phyloP scores from a whole-genome alignment of 2,888 invertebrate genomes.

The Beris morrisii region DNA sequence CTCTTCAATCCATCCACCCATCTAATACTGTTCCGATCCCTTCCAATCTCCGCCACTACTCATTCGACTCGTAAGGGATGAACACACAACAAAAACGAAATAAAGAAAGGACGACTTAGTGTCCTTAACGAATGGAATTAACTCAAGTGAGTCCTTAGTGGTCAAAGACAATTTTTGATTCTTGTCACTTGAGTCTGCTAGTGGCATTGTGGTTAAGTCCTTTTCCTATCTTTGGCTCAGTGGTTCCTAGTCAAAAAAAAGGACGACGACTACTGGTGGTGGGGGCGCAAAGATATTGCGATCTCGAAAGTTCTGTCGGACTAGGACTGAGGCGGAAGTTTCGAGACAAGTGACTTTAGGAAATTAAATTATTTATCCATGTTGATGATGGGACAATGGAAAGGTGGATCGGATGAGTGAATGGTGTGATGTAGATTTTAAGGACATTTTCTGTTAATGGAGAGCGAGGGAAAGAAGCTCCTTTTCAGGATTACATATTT shows the following conservation, averaged over 20 bases:
- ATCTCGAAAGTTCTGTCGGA: neutral
- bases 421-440: too few relatives aligned
- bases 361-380: conserved; percentile 35
- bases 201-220: conserved; percentile 35
- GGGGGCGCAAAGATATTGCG: neutral
- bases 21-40: too few relatives aligned
- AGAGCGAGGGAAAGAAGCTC: neutral
- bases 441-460: neutral
- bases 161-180: conserved; percentile 35
- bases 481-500: too few relatives aligned
- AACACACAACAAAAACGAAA: conserved; percentile 23
- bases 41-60: too few relatives aligned
- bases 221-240: conserved; percentile 17
- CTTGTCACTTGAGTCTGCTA: conserved; percentile 35
- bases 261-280: too few relatives aligned
- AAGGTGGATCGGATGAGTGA: neutral
- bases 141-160: conserved; percentile 35
- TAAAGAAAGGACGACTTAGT: conserved; percentile 14
- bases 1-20: too few relatives aligned
- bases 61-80: conserved; percentile 1
- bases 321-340: conserved; percentile 19
- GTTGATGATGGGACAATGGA: neutral
- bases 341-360: conserved; percentile 35
- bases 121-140: conserved; percentile 34
- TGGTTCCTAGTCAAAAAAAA: too few relatives aligned